A percentile compares a stretch with the other conserved stretches of the same genome.
Conservation (phyloP, 1,140 invertebrate genomes). For the Sminthurinus signatus region DNA sequence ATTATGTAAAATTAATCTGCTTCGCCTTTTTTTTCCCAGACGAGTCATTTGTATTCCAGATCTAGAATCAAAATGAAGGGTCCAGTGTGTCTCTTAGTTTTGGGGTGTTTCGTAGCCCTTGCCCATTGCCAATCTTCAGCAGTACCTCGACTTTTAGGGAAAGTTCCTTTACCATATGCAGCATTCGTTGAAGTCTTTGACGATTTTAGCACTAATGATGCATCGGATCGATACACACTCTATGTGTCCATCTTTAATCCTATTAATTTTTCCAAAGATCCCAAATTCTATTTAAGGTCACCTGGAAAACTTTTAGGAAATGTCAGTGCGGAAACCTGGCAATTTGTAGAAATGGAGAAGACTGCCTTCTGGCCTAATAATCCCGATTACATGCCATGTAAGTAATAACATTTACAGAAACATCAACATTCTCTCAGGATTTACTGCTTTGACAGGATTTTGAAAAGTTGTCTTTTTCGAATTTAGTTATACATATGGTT, state of each 20-base stretch:
- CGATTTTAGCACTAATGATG: slow-evolving; percentile 24
- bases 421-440: too few relatives aligned
- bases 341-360: slow-evolving; percentile 40
- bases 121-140: not conserved
- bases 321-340: slow-evolving; percentile 38
- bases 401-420: too few relatives aligned
- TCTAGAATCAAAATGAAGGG: too few relatives aligned
- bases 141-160: slow-evolving; percentile 22
- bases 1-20: too few relatives aligned
- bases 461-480: too few relatives aligned
- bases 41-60: too few relatives aligned
- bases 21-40: too few relatives aligned
- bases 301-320: slow-evolving; percentile 41
- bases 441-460: too few relatives aligned
- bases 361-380: slow-evolving; percentile 44
- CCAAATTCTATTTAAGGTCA: slow-evolving; percentile 40
- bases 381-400: slow-evolving; percentile 42
- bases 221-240: slow-evolving; percentile 40
- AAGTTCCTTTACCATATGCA: slow-evolving; percentile 16
- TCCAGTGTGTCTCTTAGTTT: not conserved
- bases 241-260: slow-evolving; percentile 43
- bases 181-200: slow-evolving; percentile 42
- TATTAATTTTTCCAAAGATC: slow-evolving; percentile 26
- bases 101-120: not conserved
- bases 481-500: too few relatives aligned